Base-by-base conservation (phyloP, 2,888 invertebrate species). In the Cinara cedri region DNA sequence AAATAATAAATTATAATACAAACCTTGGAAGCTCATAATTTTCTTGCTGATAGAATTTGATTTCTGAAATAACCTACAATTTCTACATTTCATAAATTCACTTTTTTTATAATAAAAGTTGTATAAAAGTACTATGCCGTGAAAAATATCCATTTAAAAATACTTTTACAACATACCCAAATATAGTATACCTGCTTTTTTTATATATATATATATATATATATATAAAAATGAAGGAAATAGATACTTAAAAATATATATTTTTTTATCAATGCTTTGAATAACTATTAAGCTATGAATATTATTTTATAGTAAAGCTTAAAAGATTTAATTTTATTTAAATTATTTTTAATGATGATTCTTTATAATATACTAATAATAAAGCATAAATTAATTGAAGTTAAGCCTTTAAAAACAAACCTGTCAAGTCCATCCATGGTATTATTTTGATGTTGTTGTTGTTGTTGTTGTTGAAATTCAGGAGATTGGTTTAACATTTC, bases 401-500 rank as follows among this genome's bases (percentile, higher is more conserved):
- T 46, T 21, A 57, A 13, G 24, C 4, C 44, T 11, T 16, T 16
- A 26, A 26, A 21, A 60, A 78, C 78, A 68, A 70, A 78, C 78
- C 78, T 78, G 70, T 78, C 78, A 49, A 78, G 60, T 78, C 78
- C 78, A n/a, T 78, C 78, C 19, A 78, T 60, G 0, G 68, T 16
- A 70, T 60, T 19, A 70, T 19, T 68, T 60, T 68, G 78, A 49
- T 60, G 57, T 14, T 78, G 76, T 14, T 55, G 66, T 62, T 60
- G 57, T 14, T 78, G 76, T 14, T 55, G 66, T 62, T 60, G 78
- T 42, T 78, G 78, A 62, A 78, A 78, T 21, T 70, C 26, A 24
- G 80, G 72, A 26, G 82, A 75, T 19, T 78, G 71, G 60, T 81
- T 65, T 11, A 81, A 87, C 81, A 89, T 90, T 55, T 92, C 91